These are phyloP conservation scores for Otolemur garnettii DNA, from an alignment of 2,113 vertebrate genomes.

Conservation along the genomic window DNA sequence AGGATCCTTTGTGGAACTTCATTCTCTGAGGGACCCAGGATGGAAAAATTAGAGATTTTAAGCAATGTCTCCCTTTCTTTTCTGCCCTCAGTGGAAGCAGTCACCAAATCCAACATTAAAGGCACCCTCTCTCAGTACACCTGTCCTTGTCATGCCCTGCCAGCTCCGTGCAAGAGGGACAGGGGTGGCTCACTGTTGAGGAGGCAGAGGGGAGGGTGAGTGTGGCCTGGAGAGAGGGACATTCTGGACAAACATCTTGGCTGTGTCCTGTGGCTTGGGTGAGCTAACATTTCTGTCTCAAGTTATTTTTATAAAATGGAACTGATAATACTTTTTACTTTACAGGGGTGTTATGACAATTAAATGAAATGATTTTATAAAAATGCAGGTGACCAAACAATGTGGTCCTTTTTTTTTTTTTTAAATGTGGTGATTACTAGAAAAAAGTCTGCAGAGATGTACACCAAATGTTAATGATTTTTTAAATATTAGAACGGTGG, in stretches of 20 bases:
- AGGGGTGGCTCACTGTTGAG: neutral
- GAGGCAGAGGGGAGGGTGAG: neutral
- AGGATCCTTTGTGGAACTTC: neutral
- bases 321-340: neutral
- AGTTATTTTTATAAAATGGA: neutral
- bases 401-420: neutral
- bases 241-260: rapidly evolving
- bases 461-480: neutral
- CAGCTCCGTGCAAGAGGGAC: rapidly evolving
- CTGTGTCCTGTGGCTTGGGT: neutral
- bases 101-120: neutral
- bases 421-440: neutral
- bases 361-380: neutral
- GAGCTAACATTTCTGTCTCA: neutral
- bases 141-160: neutral
- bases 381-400: neutral
- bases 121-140: neutral
- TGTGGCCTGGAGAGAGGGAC: neutral
- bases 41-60: neutral
- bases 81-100: neutral
- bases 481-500: neutral
- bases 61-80: neutral
- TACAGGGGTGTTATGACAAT: neutral
- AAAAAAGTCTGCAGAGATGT: neutral
- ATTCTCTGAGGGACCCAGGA: neutral